Percentiles rank a stretch among this genome's conserved stretches.
Evolutionary conservation across 1,140 invertebrate species (phyloP).

Genomic region (Listronotus bonariensis): DNA sequence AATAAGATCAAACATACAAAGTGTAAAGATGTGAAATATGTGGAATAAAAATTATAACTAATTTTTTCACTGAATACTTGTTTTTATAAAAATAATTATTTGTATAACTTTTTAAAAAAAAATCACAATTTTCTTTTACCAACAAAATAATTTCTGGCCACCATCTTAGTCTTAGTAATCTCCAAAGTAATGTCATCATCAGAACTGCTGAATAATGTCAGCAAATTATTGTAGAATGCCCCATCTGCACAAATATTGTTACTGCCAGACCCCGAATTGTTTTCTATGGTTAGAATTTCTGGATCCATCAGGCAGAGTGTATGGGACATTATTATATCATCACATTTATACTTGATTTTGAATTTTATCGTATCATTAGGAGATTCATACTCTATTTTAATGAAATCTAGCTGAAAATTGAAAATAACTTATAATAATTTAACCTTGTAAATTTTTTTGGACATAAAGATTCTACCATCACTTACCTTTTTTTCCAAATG

Average conservation of each 20-base stretch:
- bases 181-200: slow-evolving; percentile 51
- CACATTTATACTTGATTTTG: slow-evolving; percentile 49
- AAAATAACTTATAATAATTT: slow-evolving; percentile 1
- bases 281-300: slow-evolving; percentile 42
- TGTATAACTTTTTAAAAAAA: neutral
- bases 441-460: too few species aligned
- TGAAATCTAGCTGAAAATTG: slow-evolving; percentile 46
- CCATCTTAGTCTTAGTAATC: slow-evolving; percentile 38
- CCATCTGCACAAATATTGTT: slow-evolving; percentile 43
- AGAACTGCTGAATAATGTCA: slow-evolving; percentile 45
- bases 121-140: slow-evolving; percentile 36
- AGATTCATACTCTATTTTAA: slow-evolving; percentile 46
- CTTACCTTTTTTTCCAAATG: slow-evolving; percentile 58
- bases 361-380: slow-evolving; percentile 45
- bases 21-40: too few species aligned
- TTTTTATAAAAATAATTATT: neutral
- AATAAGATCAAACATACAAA: too few species aligned
- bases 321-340: slow-evolving; percentile 48
- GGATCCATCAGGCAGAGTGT: slow-evolving; percentile 44
- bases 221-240: slow-evolving; percentile 42
- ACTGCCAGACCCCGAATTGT: slow-evolving; percentile 26
- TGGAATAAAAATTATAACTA: too few species aligned
- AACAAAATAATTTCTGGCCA: slow-evolving; percentile 47
- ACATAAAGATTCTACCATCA: too few species aligned
- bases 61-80: neutral